Evolutionary conservation across 2,888 invertebrate species (phyloP).

Genomic region (Heliconius cydno): DNA sequence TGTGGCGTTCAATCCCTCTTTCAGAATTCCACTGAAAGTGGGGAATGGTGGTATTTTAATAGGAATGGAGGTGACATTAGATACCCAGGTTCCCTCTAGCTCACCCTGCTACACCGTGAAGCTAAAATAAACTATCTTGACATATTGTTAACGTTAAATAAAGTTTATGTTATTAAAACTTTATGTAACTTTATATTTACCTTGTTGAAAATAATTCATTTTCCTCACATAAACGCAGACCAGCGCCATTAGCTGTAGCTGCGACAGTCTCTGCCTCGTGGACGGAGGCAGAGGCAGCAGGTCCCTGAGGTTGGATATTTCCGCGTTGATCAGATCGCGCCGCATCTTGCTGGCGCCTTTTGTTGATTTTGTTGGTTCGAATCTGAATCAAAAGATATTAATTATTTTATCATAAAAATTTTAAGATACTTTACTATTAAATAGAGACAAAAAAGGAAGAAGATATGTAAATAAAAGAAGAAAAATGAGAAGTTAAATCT

Average conservation of each 20-base stretch:
- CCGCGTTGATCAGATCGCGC: conserved; percentile 98
- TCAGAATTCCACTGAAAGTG: too few species aligned
- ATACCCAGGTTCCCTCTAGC: too few species aligned
- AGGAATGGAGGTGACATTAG: too few species aligned
- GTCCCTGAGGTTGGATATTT: conserved; percentile 98
- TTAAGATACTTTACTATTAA: too few species aligned
- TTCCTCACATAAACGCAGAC: conserved; percentile 99
- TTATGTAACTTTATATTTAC: conserved; percentile 73
- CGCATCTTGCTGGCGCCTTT: conserved; percentile 99
- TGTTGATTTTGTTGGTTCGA: conserved; percentile 98
- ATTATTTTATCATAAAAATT: background rate
- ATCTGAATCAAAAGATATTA: conserved; percentile 70
- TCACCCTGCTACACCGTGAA: too few species aligned
- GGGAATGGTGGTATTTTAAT: too few species aligned
- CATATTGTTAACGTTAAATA: background rate
- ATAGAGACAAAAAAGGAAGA: background rate
- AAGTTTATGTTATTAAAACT: background rate
- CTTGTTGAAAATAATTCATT: conserved; percentile 99
- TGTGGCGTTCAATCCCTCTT: too few species aligned
- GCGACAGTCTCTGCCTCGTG: conserved; percentile 97
- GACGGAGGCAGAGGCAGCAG: conserved; percentile 97
- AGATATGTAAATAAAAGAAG: background rate
- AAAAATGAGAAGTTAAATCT: too few species aligned
- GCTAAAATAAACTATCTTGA: background rate
- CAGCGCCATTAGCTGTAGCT: conserved; percentile 99